Conservation (phyloP, 2,113 vertebrate species). For the Bettongia penicillata region DNA sequence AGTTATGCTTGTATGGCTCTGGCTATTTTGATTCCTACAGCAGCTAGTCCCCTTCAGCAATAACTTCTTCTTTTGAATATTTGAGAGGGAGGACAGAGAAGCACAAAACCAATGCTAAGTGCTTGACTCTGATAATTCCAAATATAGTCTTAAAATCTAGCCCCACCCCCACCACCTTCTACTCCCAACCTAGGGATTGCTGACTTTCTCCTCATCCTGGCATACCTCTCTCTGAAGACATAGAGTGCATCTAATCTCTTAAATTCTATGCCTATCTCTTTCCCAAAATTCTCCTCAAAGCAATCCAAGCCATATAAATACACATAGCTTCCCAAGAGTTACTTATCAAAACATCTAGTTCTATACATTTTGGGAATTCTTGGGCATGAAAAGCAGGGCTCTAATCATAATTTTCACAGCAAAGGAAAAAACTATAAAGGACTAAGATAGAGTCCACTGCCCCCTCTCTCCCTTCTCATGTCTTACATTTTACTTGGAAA, state of each 20-base stretch:
- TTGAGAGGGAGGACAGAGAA: background rate
- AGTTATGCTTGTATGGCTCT: background rate
- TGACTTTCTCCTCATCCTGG: background rate
- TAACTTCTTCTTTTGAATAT: background rate
- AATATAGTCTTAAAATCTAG: background rate
- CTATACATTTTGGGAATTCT: background rate
- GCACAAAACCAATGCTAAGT: background rate
- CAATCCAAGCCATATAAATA: background rate
- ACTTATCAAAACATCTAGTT: background rate
- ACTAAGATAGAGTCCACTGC: background rate
- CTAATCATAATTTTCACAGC: background rate
- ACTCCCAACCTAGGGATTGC: background rate
- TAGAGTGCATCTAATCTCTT: background rate
- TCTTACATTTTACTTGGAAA: background rate
- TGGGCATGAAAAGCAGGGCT: background rate
- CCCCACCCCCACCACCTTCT: background rate
- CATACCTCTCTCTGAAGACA: background rate
- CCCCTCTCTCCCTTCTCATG: background rate
- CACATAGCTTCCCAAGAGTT: background rate
- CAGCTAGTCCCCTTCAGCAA: background rate
- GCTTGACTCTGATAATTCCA: background rate
- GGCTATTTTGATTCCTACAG: background rate
- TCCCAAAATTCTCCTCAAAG: background rate
- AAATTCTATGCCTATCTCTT: background rate
- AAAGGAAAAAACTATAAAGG: background rate